These are phyloP conservation scores for Apostichopus japonicus DNA, from an alignment of 35 echinoderm and acorn worm species.

Conservation along the genomic window DNA sequence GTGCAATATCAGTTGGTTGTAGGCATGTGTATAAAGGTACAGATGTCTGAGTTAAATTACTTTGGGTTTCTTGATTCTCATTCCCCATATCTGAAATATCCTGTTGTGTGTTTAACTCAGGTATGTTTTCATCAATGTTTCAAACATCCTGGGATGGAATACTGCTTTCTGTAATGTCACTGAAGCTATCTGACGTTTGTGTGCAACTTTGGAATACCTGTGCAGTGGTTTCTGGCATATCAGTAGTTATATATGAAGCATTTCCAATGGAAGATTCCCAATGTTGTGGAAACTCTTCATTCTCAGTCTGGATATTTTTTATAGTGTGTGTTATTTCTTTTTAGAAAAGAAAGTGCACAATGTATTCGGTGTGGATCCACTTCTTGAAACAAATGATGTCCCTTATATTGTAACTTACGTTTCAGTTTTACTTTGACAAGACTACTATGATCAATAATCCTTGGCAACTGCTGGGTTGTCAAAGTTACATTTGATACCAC, in stretches of 20 bases:
- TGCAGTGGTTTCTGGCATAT: background rate
- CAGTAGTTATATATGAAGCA: background rate
- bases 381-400: conserved; percentile 46
- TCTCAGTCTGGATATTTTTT: conserved; percentile 21
- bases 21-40: conserved; percentile 40
- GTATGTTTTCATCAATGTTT: too few relatives aligned
- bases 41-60: conserved; percentile 25
- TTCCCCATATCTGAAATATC: too few relatives aligned
- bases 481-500: background rate
- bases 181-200: too few relatives aligned
- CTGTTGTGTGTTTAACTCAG: too few relatives aligned
- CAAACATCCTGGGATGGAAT: too few relatives aligned
- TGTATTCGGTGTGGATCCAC: background rate
- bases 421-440: conserved; percentile 44
- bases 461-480: background rate
- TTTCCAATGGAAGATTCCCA: background rate
- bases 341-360: background rate
- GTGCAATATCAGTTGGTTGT: conserved; percentile 38
- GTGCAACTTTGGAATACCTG: background rate
- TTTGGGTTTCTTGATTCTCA: background rate
- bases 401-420: conserved; percentile 48
- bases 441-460: background rate
- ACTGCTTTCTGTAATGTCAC: too few relatives aligned
- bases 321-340: conserved; percentile 46
- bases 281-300: background rate